Conservation (phyloP, 2,797 vertebrate genomes). For the Semotilus atromaculatus region DNA sequence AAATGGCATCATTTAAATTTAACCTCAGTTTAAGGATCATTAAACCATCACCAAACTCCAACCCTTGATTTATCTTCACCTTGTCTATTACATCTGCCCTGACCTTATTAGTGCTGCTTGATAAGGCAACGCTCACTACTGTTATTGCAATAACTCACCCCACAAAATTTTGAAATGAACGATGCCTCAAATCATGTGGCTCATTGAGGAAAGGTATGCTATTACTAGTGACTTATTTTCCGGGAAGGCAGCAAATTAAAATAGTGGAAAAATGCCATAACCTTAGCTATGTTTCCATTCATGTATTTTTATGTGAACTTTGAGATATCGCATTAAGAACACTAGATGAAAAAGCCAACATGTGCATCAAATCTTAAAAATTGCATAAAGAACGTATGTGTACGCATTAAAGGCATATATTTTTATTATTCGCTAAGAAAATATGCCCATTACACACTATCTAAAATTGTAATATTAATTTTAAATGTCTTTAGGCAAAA, state of each 20-base stretch:
- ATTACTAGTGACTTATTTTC: neutral
- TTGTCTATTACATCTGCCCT: constrained; percentile 32
- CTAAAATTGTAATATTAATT: neutral
- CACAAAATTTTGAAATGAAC: constrained; percentile 6
- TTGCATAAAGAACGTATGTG: neutral
- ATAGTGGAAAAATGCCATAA: neutral
- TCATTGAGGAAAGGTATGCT: neutral
- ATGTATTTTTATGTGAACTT: neutral
- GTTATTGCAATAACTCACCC: constrained; percentile 6
- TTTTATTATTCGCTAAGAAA: neutral
- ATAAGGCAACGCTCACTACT: constrained; percentile 13
- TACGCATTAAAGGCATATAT: neutral
- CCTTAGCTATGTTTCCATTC: neutral
- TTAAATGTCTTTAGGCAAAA: neutral
- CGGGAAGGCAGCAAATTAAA: neutral
- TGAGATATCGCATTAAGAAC: neutral
- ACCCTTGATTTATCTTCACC: constrained; percentile 31
- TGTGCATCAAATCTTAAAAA: neutral
- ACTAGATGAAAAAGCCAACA: neutral
- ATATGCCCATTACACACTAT: neutral
- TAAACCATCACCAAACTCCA: constrained; percentile 28
- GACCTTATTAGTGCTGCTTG: constrained; percentile 35
- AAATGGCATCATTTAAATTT: constrained; percentile 35
- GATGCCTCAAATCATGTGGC: neutral
- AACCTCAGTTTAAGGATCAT: constrained; percentile 26